Evolutionary conservation across 2,797 vertebrate genomes (phyloP).

Genomic region (Craterocephalus amniculus): DNA sequence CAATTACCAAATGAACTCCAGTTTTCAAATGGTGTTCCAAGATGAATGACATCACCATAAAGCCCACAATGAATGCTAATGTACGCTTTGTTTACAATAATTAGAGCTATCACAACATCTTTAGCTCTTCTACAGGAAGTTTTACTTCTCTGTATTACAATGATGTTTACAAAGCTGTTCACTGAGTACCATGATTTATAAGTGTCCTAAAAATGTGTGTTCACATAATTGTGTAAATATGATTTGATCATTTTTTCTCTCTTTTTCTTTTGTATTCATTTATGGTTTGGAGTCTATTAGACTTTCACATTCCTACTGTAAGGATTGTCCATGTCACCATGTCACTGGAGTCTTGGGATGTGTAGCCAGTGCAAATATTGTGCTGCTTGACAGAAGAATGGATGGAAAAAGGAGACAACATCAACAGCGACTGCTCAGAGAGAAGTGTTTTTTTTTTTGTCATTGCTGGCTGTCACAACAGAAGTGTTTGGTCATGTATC

Average conservation of each 20-base stretch:
- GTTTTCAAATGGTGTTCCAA: not conserved
- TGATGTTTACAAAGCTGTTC: not conserved
- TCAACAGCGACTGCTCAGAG: constrained; percentile 52
- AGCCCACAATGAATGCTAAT: not conserved
- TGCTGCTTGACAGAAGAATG: constrained; percentile 58
- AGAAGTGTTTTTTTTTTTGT: constrained; percentile 65
- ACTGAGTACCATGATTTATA: not conserved
- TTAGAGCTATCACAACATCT: not conserved
- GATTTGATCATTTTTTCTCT: not conserved
- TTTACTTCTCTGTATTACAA: not conserved
- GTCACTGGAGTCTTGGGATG: constrained; percentile 7
- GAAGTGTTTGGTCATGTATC: constrained; percentile 63
- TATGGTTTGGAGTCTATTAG: not conserved
- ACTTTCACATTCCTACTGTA: constrained; percentile 10
- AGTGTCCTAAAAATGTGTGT: not conserved
- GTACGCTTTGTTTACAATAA: not conserved
- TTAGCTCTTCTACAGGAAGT: too few relatives aligned
- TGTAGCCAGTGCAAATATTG: constrained; percentile 54
- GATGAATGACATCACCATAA: not conserved
- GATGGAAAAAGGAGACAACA: constrained; percentile 49
- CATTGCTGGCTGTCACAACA: constrained; percentile 70
- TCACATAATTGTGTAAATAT: not conserved
- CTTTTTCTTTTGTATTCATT: not conserved
- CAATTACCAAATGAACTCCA: too few relatives aligned
- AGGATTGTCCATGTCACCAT: constrained; percentile 22